Percentiles rank a stretch among this genome's conserved stretches.
Conservation (phyloP, 2,888 invertebrate genomes). For the Lumbricus terrestris region DNA sequence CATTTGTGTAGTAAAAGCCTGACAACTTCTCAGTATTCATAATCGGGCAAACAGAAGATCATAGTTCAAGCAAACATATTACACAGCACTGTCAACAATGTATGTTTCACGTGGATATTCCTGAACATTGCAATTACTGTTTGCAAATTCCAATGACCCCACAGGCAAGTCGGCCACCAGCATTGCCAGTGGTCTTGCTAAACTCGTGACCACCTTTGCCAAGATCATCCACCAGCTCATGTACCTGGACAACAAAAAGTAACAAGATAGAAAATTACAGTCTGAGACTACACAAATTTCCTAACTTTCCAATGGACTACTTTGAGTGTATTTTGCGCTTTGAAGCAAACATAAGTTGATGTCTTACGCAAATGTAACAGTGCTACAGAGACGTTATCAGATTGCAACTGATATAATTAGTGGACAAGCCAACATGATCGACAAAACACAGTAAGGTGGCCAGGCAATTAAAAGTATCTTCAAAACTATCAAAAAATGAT, state of each 20-base stretch:
- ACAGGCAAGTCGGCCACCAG: conserved; percentile 84
- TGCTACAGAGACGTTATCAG: too few relatives aligned
- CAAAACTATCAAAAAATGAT: too few relatives aligned
- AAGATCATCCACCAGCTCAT: conserved; percentile 88
- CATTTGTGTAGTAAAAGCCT: too few relatives aligned
- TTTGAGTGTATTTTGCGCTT: too few relatives aligned
- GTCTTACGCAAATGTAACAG: too few relatives aligned
- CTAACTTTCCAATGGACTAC: too few relatives aligned
- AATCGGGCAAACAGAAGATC: not conserved
- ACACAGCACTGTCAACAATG: not conserved
- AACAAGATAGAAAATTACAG: not conserved
- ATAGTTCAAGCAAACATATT: not conserved
- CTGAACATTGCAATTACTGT: not conserved
- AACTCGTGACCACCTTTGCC: conserved; percentile 89
- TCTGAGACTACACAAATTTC: not conserved
- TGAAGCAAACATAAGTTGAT: too few relatives aligned
- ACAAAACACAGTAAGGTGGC: not conserved
- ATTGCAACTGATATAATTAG: not conserved
- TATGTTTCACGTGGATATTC: not conserved
- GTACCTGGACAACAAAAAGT: conserved; percentile 63
- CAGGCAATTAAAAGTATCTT: not conserved
- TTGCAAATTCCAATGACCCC: conserved; percentile 78
- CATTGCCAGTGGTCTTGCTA: conserved; percentile 90
- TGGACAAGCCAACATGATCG: not conserved
- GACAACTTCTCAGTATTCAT: not conserved